Evolutionary conservation across 2,797 vertebrate species (phyloP).

Genomic region (Paedocypris micromegethes): DNA sequence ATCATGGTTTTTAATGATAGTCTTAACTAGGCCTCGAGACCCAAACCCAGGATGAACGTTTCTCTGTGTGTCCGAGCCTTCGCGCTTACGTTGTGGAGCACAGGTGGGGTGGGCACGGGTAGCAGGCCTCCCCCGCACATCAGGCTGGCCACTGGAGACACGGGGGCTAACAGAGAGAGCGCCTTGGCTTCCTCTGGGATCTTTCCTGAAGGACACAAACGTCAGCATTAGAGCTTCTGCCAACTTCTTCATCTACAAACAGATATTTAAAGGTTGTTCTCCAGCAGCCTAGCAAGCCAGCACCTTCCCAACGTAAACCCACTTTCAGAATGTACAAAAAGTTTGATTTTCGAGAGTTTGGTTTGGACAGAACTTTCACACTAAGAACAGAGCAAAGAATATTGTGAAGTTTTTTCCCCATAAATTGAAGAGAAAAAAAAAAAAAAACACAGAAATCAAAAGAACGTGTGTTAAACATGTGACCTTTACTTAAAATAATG

Average conservation of each 20-base stretch:
- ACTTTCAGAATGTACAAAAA: background rate
- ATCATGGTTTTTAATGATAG: too few species aligned
- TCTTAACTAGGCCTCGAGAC: too few species aligned
- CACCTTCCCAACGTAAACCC: conserved; percentile 45
- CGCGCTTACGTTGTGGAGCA: conserved; percentile 78
- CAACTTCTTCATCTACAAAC: too few species aligned
- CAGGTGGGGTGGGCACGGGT: conserved; percentile 83
- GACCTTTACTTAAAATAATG: conserved; percentile 99
- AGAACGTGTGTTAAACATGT: conserved; percentile 98
- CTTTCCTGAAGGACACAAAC: conserved; percentile 82
- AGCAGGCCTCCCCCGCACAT: conserved; percentile 90
- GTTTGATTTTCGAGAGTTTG: too few species aligned
- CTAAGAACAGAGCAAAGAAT: conserved; percentile 36
- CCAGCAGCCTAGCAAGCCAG: conserved; percentile 55
- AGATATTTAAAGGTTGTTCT: conserved; percentile 35
- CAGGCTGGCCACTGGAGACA: conserved; percentile 79
- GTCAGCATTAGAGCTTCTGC: conserved; percentile 51
- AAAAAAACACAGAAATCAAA: conserved; percentile 73
- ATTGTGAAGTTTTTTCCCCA: conserved; percentile 24
- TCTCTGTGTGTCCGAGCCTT: conserved; percentile 10
- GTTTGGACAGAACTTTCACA: conserved; percentile 9
- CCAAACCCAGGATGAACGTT: background rate
- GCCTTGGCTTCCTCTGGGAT: conserved; percentile 98
- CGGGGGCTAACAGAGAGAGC: conserved; percentile 88
- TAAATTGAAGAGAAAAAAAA: conserved; percentile 42